Base-by-base conservation (phyloP, 2,888 invertebrate species). In the Shargacucullia verbasci region DNA sequence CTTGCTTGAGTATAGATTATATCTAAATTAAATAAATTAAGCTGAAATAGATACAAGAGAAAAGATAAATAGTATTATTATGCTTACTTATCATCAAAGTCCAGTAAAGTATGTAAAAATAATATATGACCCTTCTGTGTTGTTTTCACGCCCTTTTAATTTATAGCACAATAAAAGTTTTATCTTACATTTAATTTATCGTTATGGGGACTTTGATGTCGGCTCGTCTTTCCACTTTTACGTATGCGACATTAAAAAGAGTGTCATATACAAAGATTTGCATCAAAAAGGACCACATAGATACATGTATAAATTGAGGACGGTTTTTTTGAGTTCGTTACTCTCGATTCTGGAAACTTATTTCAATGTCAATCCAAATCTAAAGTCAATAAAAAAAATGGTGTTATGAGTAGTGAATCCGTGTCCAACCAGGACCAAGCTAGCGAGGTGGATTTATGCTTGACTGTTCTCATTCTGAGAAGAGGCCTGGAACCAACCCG, bases 151-250 rank as follows among this genome's bases (percentile, higher is more conserved):
- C 59, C 49, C 55, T 58, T 53, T 58, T 75, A 64, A 74, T 76
- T 73, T 74, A 77, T 66, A 35, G 56, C 41, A 31, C 67, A 66
- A 4, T 58, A 38, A 64, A 71, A 66, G 54, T 70, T 75, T 76
- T 76, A 78, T 77, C 45, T 73, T 10, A 50, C 14, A 43, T 61
- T 73, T 58, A 72, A 76, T 76, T 76, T 77, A 77, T 71, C 70
- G 60, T 62, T 59, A 66, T 38, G 46, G 34, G 54, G 54, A 48
- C 70, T 67, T 74, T 76, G 65, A 70, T 69, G 74, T 64, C 69
- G 52, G 44, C 14, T 41, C 10, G 33, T 65, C 12, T 58, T 33
- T 49, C 13, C 35, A 25, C 12, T 49, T 55, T 45, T 45, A 58
- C 34, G 47, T 14, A 12, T 25, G 13, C 8, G 43, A 47, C 37